Evolutionary conservation across 2,888 invertebrate species (phyloP).

Genomic region (Dysmachus trigonus): DNA sequence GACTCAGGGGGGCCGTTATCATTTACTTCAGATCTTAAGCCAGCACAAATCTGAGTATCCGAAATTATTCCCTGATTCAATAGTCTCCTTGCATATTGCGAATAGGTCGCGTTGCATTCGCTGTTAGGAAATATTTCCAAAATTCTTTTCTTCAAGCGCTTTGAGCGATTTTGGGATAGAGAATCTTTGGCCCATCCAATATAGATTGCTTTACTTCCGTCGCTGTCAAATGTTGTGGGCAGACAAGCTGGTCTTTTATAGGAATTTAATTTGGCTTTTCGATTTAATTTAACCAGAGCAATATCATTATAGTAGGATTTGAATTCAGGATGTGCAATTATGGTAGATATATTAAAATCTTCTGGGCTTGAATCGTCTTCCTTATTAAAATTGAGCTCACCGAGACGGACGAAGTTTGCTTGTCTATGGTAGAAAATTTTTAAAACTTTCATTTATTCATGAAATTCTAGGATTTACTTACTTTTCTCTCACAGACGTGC

Average conservation of each 20-base stretch:
- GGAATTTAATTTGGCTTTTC: conserved; percentile 58
- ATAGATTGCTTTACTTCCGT: conserved; percentile 59
- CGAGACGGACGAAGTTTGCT: conserved; percentile 57
- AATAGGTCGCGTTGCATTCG: conserved; percentile 60
- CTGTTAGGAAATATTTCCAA: conserved; percentile 61
- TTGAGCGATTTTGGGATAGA: conserved; percentile 55
- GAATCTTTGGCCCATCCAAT: conserved; percentile 66
- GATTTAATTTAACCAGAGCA: conserved; percentile 65
- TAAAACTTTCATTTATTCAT: neutral
- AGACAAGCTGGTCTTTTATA: conserved; percentile 66
- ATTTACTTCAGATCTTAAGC: conserved; percentile 58
- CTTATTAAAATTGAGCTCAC: conserved; percentile 57
- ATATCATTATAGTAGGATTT: conserved; percentile 67
- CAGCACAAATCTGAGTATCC: conserved; percentile 68
- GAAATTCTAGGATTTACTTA: conserved; percentile 44
- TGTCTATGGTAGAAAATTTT: conserved; percentile 52
- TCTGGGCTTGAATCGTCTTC: conserved; percentile 57
- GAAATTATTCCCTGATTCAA: conserved; percentile 64
- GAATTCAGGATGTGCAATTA: conserved; percentile 62
- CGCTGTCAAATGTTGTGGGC: conserved; percentile 53
- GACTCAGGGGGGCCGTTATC: conserved; percentile 72
- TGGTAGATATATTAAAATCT: conserved; percentile 55
- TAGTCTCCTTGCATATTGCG: conserved; percentile 46
- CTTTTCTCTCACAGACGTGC: conserved; percentile 55
- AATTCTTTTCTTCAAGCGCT: conserved; percentile 66